Percentiles rank a stretch among this genome's conserved stretches.
Evolutionary conservation across 1,140 invertebrate species (phyloP).

Genomic region (Semibalanus balanoides): DNA sequence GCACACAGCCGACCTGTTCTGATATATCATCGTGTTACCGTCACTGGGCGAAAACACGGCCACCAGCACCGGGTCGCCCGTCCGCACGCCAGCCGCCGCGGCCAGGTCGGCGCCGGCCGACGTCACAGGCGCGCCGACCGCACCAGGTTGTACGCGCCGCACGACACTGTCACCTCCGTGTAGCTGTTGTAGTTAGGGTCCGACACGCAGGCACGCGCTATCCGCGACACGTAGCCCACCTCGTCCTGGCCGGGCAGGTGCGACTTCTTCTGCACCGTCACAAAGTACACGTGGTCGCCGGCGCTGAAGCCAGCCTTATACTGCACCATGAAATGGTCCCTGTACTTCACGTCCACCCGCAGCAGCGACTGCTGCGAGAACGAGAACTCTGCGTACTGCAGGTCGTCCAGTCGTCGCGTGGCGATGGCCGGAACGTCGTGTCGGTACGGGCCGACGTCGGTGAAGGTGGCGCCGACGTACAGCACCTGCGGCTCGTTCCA

Average conservation of each 20-base stretch:
- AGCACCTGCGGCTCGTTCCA: conserved; percentile 59
- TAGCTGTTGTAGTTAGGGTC: conserved; percentile 87
- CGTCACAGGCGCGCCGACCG: conserved; percentile 78
- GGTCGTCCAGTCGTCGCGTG: conserved; percentile 58
- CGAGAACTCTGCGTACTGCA: conserved; percentile 63
- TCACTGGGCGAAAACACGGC: conserved; percentile 69
- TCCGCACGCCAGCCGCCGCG: conserved; percentile 54
- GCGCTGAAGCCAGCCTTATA: conserved; percentile 94
- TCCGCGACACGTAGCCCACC: conserved; percentile 69
- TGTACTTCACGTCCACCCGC: conserved; percentile 84
- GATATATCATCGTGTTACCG: conserved; percentile 61
- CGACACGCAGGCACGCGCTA: conserved; percentile 81
- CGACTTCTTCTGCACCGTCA: conserved; percentile 83
- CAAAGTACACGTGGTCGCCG: conserved; percentile 85
- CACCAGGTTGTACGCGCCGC: conserved; percentile 61
- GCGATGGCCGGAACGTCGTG: conserved; percentile 87
- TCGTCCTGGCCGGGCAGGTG: conserved; percentile 66
- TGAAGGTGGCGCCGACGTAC: conserved; percentile 89
- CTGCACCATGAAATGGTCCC: conserved; percentile 84
- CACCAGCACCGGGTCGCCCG: conserved; percentile 60
- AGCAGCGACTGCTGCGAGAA: conserved; percentile 74
- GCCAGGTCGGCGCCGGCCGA: conserved; percentile 65
- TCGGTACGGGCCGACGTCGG: conserved; percentile 77
- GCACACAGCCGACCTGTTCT: conserved; percentile 65
- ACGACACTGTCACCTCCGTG: conserved; percentile 46